phyloP scores from a whole-genome alignment of 2,797 vertebrate species.

The Myotis findleyi region DNA sequence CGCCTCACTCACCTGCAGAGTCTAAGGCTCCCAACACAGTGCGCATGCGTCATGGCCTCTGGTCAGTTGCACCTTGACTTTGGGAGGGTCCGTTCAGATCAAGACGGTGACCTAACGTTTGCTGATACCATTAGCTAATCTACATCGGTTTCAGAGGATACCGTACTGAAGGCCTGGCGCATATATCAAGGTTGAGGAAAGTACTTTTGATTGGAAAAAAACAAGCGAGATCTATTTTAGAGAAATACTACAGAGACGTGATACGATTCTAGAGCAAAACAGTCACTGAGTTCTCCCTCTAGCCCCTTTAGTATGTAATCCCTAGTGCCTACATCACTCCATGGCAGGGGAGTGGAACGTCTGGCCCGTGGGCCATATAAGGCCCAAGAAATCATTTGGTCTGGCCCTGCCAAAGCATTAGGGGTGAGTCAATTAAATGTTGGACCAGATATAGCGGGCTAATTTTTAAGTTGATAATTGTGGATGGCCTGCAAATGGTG shows the following conservation, averaged over 20 bases:
- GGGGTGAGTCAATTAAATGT: no score
- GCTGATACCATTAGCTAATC: background rate
- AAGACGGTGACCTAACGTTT: background rate
- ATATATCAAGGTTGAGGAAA: background rate
- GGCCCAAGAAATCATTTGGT: no score
- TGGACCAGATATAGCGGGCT: no score
- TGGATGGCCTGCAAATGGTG: no score
- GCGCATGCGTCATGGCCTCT: background rate
- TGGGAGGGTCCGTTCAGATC: background rate
- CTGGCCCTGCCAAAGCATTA: no score
- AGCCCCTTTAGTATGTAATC: background rate
- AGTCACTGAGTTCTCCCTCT: background rate
- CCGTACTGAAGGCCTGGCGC: background rate
- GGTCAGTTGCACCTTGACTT: background rate
- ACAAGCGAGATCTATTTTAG: background rate
- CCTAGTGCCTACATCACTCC: background rate
- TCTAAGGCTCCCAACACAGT: background rate
- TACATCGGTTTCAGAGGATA: background rate
- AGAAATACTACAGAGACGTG: background rate
- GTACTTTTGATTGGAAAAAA: background rate
- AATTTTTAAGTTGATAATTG: no score
- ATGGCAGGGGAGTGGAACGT: background rate
- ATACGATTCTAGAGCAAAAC: background rate
- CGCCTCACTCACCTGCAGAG: accelerated
- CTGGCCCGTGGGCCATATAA: no score